A percentile compares a stretch with the other conserved stretches of the same genome.
Conservation (phyloP, 1,140 invertebrate species). For the Drepana arcuata region DNA sequence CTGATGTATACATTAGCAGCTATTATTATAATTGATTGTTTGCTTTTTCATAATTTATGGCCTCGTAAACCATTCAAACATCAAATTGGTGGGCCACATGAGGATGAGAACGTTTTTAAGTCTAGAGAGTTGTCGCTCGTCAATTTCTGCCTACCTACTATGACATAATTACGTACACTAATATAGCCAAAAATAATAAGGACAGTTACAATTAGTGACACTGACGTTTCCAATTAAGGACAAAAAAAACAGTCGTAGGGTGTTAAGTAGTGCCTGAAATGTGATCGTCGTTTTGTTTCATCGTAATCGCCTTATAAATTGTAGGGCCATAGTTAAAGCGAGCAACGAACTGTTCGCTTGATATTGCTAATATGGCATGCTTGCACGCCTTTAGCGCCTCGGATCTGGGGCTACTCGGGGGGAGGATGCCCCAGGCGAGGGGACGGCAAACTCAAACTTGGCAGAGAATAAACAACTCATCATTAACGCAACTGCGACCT, state of each 20-base stretch:
- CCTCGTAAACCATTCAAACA: background rate
- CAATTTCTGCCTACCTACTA: background rate
- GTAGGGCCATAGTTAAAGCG: conserved; percentile 5
- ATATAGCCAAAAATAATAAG: conserved; percentile 6
- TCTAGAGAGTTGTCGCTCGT: too few species aligned
- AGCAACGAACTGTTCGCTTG: background rate
- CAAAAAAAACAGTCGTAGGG: conserved; percentile 27
- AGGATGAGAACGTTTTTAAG: too few species aligned
- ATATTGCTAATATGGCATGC: background rate
- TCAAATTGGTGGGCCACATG: too few species aligned
- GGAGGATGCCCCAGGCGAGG: background rate
- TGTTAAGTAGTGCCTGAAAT: conserved; percentile 49
- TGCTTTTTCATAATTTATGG: background rate
- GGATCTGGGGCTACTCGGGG: background rate
- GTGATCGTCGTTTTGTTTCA: conserved; percentile 27
- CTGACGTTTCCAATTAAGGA: conserved; percentile 31
- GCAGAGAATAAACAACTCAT: too few species aligned
- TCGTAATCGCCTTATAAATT: conserved; percentile 14
- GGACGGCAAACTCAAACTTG: too few species aligned
- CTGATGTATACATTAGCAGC: too few species aligned
- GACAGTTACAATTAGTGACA: conserved; percentile 8
- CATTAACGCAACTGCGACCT: too few species aligned
- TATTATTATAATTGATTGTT: too few species aligned
- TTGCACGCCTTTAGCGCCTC: background rate
- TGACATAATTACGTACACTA: background rate